Conservation (phyloP, 1,140 invertebrate genomes). For the Drosophila athabasca region DNA sequence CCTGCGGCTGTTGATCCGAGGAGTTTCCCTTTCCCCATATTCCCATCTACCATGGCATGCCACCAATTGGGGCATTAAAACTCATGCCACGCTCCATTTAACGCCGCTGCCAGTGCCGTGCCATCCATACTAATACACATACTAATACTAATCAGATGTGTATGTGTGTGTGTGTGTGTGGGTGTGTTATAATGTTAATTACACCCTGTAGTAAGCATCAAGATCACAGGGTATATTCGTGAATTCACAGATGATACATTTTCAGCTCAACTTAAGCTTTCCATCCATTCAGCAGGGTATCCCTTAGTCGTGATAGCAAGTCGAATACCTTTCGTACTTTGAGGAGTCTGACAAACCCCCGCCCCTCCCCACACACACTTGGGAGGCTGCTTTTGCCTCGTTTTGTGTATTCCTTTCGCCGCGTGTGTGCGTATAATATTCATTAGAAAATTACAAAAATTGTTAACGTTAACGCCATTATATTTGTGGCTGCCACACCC, state of each 20-base stretch:
- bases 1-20: conserved; percentile 26
- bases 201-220: no score
- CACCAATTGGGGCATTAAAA: conserved; percentile 38
- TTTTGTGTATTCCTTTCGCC: not conserved
- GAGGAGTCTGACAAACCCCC: not conserved
- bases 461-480: conserved; percentile 47
- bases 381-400: not conserved
- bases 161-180: conserved; percentile 2
- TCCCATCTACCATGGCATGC: not conserved
- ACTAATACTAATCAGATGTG: conserved; percentile 43
- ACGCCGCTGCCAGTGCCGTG: conserved; percentile 54
- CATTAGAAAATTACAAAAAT: conserved; percentile 72
- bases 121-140: conserved; percentile 65
- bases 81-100: conserved; percentile 68
- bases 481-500: conserved; percentile 35
- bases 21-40: conserved; percentile 17
- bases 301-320: no score
- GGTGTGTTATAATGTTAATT: conserved; percentile 48
- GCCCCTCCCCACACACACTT: not conserved
- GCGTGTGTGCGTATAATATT: conserved; percentile 70
- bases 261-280: fast-evolving
- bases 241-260: no score
- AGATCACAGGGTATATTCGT: no score
- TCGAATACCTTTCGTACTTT: conserved; percentile 1
- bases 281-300: no score